A percentile compares a stretch with the other conserved stretches of the same genome.
These are phyloP conservation scores for Xestia rhomboidea DNA, from an alignment of 2,888 invertebrate species.

Conservation along the genomic window DNA sequence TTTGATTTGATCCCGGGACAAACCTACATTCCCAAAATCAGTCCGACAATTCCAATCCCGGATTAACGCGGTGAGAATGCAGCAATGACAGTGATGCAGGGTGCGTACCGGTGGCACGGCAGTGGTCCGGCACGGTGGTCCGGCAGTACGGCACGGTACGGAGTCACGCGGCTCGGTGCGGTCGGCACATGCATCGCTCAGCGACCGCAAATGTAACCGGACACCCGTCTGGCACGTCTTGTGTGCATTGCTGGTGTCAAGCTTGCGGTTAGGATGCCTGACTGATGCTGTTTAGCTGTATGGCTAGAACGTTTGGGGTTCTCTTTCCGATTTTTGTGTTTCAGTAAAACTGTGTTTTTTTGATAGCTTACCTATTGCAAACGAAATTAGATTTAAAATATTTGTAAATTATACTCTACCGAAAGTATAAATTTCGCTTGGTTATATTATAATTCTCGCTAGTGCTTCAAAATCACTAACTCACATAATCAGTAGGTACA, in stretches of 20 bases:
- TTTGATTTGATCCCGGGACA: too few relatives aligned
- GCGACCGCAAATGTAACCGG: conserved; percentile 77
- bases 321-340: neutral
- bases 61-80: conserved; percentile 64
- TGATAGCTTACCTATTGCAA: neutral
- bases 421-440: neutral
- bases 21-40: conserved; percentile 52
- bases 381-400: neutral
- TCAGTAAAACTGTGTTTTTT: neutral
- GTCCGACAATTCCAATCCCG: conserved; percentile 56
- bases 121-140: conserved; percentile 44
- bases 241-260: conserved; percentile 62
- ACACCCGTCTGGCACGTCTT: conserved; percentile 73
- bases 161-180: conserved; percentile 58
- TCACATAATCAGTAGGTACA: neutral
- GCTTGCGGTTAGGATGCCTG: conserved; percentile 50
- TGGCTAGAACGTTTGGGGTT: neutral
- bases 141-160: conserved; percentile 22
- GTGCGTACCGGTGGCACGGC: conserved; percentile 55
- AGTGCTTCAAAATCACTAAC: neutral
- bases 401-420: neutral
- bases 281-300: conserved; percentile 47
- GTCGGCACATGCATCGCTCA: conserved; percentile 71
- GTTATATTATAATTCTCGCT: neutral
- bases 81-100: conserved; percentile 69